Evolutionary conservation across 2,797 vertebrate species (phyloP), one percentile per base, ranked within the genome.

Genomic region (Microcaecilia unicolor): DNA sequence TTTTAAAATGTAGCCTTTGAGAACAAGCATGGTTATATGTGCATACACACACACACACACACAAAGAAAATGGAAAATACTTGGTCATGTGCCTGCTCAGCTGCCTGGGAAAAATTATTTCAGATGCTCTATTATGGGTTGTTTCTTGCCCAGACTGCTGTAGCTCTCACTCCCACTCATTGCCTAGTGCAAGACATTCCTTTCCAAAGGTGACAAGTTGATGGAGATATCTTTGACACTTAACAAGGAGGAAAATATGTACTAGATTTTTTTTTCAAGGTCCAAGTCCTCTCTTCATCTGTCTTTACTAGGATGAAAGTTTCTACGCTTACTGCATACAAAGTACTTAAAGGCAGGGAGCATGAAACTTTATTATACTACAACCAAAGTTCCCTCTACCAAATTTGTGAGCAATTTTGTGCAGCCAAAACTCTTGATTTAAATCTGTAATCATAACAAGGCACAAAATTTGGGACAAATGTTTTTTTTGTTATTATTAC

Each of bases 1-100:
- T 6, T 45, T 48, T 49, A 22, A 11, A 48, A 63, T 38, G 2
- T 17, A 24, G 5, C 25, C 34, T 28, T 31, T 28, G 10, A 28
- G 48, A 55, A 25, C 31, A 41, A 51, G 10, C 13, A 32, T 10
- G 7, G 12, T 29, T 4, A 32, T n/a, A n/a, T 31, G 15, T 7
- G 1, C 40, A 4, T n/a, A n/a, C n/a, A n/a, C n/a, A 12, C 42
- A 13, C 7, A 1, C 40, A 4, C n/a, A n/a, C n/a, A n/a, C n/a
- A 12, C 42, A 13, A 33, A 25, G 37, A 9, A 8, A 13, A 10
- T 14, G 27, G n/a, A n/a, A n/a, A n/a, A n/a, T n/a, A n/a, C n/a
- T 10, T 25, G 16, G 16, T 20, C 29, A 1, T 1, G 2, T 22
- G 22, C 49, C 31, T 29, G 27, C 40, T 23, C 16, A 14, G 10